Conservation (phyloP, 2,113 vertebrate genomes). For the Oryctolagus cuniculus region mOryCun1.1 NC_091432.1:96610001-96610500, state of each 20-base stretch:
- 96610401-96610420: no score
- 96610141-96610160: not conserved
- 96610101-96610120: not conserved
- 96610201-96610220: not conserved
- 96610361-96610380: not conserved
- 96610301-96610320: not conserved
- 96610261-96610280: not conserved
- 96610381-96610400: no score
- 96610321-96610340: not conserved
- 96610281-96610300: not conserved
- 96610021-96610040: slow-evolving; percentile 10
- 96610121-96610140: not conserved
- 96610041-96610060: not conserved
- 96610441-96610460: no score
- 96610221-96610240: not conserved
- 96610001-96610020: not conserved
- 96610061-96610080: not conserved
- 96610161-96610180: not conserved
- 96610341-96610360: not conserved
- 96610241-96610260: not conserved
- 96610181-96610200: not conserved
- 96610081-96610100: not conserved
- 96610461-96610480: no score
- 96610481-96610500: no score
- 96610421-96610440: no score